Evolutionary conservation across 2,113 vertebrate species (phyloP).

Genomic region (Entomyzon cyanotis): DNA sequence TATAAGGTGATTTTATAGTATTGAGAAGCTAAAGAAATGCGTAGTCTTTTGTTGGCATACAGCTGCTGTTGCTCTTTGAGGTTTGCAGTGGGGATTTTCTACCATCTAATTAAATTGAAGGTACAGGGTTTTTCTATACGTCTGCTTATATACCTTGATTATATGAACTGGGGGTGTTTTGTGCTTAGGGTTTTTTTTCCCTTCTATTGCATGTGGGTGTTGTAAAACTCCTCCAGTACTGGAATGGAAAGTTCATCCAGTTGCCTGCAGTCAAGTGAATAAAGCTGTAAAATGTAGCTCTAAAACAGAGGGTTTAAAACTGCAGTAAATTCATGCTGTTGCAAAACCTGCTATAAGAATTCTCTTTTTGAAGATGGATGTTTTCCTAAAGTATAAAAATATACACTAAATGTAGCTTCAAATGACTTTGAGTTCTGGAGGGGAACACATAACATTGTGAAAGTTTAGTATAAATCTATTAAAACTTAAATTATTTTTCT

Average conservation of each 20-base stretch:
- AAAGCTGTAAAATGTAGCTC: constrained; percentile 6
- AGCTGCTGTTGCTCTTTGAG: neutral
- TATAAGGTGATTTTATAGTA: constrained; percentile 21
- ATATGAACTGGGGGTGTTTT: neutral
- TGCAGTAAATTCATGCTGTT: neutral
- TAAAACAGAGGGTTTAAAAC: neutral
- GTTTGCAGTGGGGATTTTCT: constrained; percentile 48
- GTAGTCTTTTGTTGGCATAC: neutral
- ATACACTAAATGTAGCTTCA: neutral
- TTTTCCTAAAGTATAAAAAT: neutral
- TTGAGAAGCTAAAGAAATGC: neutral
- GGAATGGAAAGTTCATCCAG: constrained; percentile 47
- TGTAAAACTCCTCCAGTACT: constrained; percentile 37
- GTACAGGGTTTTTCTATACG: neutral
- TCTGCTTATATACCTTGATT: constrained; percentile 11
- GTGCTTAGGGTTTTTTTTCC: neutral
- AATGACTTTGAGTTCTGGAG: neutral
- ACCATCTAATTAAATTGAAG: constrained; percentile 51
- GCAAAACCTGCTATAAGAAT: neutral
- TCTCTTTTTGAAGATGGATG: neutral
- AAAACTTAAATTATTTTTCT: neutral
- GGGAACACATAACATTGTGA: neutral
- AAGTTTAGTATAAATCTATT: neutral
- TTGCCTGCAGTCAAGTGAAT: constrained; percentile 29
- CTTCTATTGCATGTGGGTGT: neutral